Evolutionary conservation across 1,140 invertebrate species (phyloP), one percentile per base, ranked within the genome.

Genomic region (Drosophila ambigua): DNA sequence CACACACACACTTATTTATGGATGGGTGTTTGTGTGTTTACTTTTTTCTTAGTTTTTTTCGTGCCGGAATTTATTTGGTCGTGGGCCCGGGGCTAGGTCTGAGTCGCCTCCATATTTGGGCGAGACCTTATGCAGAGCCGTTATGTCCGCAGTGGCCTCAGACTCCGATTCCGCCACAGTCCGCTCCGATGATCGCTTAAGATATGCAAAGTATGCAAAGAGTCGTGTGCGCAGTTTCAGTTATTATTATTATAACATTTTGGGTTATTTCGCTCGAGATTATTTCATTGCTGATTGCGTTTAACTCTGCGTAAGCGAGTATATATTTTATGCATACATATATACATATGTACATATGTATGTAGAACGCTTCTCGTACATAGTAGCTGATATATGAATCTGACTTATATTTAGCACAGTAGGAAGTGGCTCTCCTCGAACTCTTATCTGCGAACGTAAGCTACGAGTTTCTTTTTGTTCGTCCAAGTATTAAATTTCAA

Each of bases 121-220:
- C 35, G 45, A 55, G 51, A 73, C 64, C 75, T 78, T 64, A 64
- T 73, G 54, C 59, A 59, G 46, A n/a, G 0, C 16, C 5, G 15
- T 60, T 72, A 61, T 71, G 71, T 41, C 52, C 51, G 54, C 28
- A 9, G 52, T 60, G 24, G 46, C 9, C 46, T 15, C 52, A 55
- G 54, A 50, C 20, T 52, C 60, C 24, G 46, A 8, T 43, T 16
- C 52, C 45, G n/a, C 39, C 45, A 51, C 45, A 16, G 41, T 20
- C 41, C 49, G 53, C 23, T 75, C 71, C 61, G 60, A 65, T 75
- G 60, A 63, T 65, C 77, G 61, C 63, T 79, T 75, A 80, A 79
- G 77, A 79, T 79, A 79, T 79, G 71, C 64, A 73, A 79, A 68
- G 43, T 54, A 54, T 23, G n/a, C 11, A 26, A 5, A 24, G 53